A percentile compares a stretch with the other conserved stretches of the same genome.
Evolutionary conservation across 1,140 invertebrate genomes (phyloP).

Genomic region (Forficula auricularia): DNA sequence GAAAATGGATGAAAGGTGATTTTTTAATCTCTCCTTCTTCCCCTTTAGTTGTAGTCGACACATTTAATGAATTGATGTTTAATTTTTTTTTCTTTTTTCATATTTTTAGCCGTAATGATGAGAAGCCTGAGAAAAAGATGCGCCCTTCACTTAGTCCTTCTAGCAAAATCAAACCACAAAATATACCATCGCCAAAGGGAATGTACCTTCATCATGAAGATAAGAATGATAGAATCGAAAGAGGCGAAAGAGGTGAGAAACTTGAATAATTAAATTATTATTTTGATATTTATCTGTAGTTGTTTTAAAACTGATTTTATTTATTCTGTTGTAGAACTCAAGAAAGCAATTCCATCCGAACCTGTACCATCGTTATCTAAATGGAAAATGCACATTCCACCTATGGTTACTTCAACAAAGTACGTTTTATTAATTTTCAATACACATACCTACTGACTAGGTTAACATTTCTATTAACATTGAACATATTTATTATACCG

Average conservation of each 20-base stretch:
- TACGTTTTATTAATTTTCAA: constrained; percentile 17
- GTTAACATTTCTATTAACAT: no score
- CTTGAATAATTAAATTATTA: neutral
- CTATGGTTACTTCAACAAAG: constrained; percentile 26
- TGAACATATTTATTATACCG: no score
- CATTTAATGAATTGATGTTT: no score
- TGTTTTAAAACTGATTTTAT: neutral
- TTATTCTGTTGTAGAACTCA: constrained; percentile 9
- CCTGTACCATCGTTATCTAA: constrained; percentile 16
- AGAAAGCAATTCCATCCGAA: constrained; percentile 9
- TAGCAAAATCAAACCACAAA: constrained; percentile 2
- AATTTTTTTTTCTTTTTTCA: no score
- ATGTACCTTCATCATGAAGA: constrained; percentile 9
- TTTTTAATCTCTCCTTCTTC: no score
- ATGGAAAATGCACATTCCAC: constrained; percentile 34
- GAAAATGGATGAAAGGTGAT: constrained; percentile 1
- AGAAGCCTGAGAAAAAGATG: constrained; percentile 10
- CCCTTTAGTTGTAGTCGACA: no score
- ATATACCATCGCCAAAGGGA: constrained; percentile 10
- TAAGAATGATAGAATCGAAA: neutral
- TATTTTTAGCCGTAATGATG: constrained; percentile 6
- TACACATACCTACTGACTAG: no score
- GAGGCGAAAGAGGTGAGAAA: no score
- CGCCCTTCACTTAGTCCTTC: constrained; percentile 8
- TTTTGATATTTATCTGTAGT: neutral